Conservation (phyloP, 2,797 vertebrate genomes). For the Brachyalestes nurse region DNA sequence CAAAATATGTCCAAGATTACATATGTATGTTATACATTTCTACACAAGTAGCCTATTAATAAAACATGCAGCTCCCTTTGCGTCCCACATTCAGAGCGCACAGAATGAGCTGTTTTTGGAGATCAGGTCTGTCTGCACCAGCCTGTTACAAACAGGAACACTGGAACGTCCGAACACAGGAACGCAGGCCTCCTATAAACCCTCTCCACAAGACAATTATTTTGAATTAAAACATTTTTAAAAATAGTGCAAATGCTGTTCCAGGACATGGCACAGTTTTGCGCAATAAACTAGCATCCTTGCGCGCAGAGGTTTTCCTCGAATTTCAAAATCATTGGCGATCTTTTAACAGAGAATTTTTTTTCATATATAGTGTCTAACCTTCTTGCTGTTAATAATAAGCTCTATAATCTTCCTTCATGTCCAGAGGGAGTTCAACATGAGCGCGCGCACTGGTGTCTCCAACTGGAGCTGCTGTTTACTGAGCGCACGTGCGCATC, state of each 20-base stretch:
- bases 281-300: background rate
- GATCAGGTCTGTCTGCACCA: background rate
- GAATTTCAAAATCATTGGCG: background rate
- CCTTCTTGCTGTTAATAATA: background rate
- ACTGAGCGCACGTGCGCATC: slow-evolving; percentile 33
- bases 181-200: background rate
- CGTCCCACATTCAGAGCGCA: background rate
- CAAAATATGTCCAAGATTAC: background rate
- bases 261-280: background rate
- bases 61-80: background rate
- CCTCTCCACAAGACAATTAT: background rate
- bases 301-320: slow-evolving; percentile 11
- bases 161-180: background rate
- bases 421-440: background rate
- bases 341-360: background rate
- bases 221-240: background rate
- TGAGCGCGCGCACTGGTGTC: slow-evolving; percentile 52
- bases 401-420: background rate
- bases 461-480: slow-evolving; percentile 45
- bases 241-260: background rate
- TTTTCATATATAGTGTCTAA: background rate
- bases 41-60: too few relatives aligned
- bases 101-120: background rate
- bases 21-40: background rate
- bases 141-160: background rate